Conservation (phyloP, 2,797 vertebrate genomes). For the Gymnothorax reevesii region DNA sequence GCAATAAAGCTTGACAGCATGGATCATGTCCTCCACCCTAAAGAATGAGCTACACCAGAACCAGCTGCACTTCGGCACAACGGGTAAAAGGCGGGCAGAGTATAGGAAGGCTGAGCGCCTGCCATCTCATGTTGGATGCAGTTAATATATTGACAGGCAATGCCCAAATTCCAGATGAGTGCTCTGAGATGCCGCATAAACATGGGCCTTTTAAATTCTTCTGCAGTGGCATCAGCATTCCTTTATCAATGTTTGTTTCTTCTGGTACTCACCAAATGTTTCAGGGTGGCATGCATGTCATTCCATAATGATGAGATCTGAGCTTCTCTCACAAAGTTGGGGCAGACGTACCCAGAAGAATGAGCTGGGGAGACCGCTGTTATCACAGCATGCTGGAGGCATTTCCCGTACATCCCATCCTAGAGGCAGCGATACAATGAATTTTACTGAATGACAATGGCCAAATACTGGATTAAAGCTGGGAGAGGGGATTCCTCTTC, state of each 20-base stretch:
- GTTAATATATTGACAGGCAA: background rate
- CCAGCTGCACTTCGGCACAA: background rate
- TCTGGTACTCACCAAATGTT: slow-evolving; percentile 43
- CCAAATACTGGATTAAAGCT: background rate
- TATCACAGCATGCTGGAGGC: slow-evolving; percentile 66
- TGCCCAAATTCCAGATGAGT: background rate
- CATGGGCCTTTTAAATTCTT: background rate
- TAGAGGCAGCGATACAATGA: slow-evolving; percentile 13
- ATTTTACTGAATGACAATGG: background rate
- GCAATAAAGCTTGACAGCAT: background rate
- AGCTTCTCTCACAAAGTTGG: slow-evolving; percentile 28
- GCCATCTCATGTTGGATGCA: background rate
- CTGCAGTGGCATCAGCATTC: no score
- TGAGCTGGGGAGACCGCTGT: slow-evolving; percentile 39
- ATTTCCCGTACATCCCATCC: slow-evolving; percentile 61
- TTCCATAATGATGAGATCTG: slow-evolving; percentile 34
- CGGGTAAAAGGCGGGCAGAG: background rate
- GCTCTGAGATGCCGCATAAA: background rate
- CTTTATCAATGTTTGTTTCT: background rate
- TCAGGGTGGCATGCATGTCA: slow-evolving; percentile 34
- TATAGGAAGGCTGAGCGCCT: background rate
- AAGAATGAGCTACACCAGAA: background rate
- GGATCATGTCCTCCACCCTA: background rate
- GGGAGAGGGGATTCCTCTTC: no score
- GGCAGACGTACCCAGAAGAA: slow-evolving; percentile 49